These are phyloP conservation scores for Folsomia manolachei DNA, from an alignment of 2,888 invertebrate species.

Conservation along the genomic window DNA sequence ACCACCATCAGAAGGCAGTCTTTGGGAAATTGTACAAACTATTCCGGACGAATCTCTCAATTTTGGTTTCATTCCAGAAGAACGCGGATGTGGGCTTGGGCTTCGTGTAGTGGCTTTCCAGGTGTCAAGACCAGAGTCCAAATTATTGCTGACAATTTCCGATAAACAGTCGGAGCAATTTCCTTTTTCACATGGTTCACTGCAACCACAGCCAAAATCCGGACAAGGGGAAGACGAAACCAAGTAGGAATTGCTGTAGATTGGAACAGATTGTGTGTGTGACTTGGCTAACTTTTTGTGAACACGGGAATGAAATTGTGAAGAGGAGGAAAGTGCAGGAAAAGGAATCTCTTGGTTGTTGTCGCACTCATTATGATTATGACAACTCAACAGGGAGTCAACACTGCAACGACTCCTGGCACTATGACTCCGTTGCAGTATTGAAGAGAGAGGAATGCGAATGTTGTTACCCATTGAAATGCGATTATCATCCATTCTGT, in stretches of 20 bases:
- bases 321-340: background rate
- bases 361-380: constrained; percentile 3
- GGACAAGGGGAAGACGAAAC: background rate
- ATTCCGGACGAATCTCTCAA: constrained; percentile 37
- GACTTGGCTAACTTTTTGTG: background rate
- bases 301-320: background rate
- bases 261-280: background rate
- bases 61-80: constrained; percentile 9
- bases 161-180: constrained; percentile 10
- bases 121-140: constrained; percentile 50
- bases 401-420: constrained; percentile 36
- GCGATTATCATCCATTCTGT: constrained; percentile 26
- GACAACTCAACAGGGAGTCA: constrained; percentile 30
- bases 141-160: constrained; percentile 20
- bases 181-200: background rate
- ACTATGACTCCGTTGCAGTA: constrained; percentile 49
- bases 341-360: background rate
- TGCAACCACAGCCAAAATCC: background rate
- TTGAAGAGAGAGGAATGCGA: constrained; percentile 29
- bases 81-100: background rate
- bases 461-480: constrained; percentile 36
- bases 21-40: constrained; percentile 50
- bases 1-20: constrained; percentile 27
- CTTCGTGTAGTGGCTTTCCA: constrained; percentile 41
- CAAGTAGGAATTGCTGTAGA: background rate